Evolutionary conservation across 64 coral and sea anemone genomes (phyloP).

Genomic region (Actinia tenebrosa): DNA sequence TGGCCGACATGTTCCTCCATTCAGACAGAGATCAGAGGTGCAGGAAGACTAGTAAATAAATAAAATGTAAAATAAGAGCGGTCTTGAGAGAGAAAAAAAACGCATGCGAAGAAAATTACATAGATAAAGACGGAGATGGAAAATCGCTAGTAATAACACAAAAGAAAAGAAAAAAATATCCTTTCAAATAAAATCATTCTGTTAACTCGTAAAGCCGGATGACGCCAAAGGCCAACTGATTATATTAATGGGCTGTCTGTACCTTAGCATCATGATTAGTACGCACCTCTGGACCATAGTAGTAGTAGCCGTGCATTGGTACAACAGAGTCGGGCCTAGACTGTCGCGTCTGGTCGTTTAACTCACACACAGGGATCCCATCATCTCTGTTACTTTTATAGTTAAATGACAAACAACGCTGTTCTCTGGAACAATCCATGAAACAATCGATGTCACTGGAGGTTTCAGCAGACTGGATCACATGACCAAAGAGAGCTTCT

Average conservation of each 20-base stretch:
- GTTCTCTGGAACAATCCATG: not conserved
- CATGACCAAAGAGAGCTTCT: not conserved
- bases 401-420: not conserved
- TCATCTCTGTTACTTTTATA: not conserved
- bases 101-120: too few relatives aligned
- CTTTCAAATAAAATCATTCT: too few relatives aligned
- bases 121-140: too few relatives aligned
- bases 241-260: too few relatives aligned
- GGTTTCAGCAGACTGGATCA: not conserved
- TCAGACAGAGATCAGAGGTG: conserved; percentile 16
- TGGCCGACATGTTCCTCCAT: conserved; percentile 31
- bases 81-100: too few relatives aligned
- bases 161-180: too few relatives aligned
- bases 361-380: not conserved
- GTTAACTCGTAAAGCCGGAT: too few relatives aligned
- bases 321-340: not conserved
- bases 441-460: conserved; percentile 7
- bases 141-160: too few relatives aligned
- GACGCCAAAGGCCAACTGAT: too few relatives aligned
- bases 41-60: not conserved
- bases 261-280: not conserved
- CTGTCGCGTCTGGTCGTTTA: not conserved
- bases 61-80: too few relatives aligned
- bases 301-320: not conserved
- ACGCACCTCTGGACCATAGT: conserved; percentile 1